Conservation (phyloP, 2,113 vertebrate genomes). For the Lutjanus erythropterus region DNA sequence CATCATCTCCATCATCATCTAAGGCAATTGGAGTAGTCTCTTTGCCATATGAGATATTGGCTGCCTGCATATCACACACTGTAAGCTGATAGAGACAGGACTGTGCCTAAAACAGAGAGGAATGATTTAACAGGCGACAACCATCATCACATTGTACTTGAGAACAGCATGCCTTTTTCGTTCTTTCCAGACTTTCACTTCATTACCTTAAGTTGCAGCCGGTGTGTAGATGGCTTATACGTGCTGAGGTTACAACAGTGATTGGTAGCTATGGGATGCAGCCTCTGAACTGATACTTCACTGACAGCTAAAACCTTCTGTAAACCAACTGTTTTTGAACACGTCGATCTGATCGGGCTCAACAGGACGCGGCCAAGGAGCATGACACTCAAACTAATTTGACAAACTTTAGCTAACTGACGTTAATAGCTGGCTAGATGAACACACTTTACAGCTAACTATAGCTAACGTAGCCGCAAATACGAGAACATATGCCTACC, state of each 20-base stretch:
- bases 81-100: neutral
- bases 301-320: neutral
- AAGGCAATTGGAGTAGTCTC: neutral
- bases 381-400: conserved; percentile 51
- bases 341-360: conserved; percentile 1
- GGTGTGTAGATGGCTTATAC: neutral
- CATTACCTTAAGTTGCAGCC: conserved; percentile 45
- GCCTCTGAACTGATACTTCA: neutral
- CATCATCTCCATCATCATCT: conserved; percentile 17
- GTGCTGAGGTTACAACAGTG: neutral
- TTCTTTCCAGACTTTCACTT: neutral
- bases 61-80: conserved; percentile 48
- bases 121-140: neutral
- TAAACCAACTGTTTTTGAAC: neutral
- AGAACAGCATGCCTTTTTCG: neutral
- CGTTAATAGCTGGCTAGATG: neutral
- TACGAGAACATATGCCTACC: neutral
- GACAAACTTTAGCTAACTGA: neutral
- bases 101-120: conserved; percentile 24
- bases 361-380: conserved; percentile 45
- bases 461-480: neutral
- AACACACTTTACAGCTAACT: neutral
- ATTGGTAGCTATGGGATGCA: neutral
- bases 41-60: conserved; percentile 5
- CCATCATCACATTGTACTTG: too few relatives aligned